Percentiles rank a stretch among this genome's conserved stretches.
phyloP scores from a whole-genome alignment of 1,140 invertebrate genomes.

The Drosophila sturtevanti region DNA sequence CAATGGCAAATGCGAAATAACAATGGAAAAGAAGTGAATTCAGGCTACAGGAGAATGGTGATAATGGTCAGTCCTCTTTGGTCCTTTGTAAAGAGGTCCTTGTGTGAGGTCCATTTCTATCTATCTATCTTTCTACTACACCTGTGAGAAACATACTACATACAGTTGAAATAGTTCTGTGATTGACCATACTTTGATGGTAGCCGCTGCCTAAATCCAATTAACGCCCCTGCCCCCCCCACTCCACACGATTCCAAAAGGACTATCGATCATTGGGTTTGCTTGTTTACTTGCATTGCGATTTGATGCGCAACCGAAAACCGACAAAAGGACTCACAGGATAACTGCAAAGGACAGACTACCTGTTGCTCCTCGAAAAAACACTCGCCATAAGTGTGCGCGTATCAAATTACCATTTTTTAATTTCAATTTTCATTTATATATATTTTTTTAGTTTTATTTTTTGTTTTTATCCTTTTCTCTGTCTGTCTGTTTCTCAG shows the following conservation, averaged over 20 bases:
- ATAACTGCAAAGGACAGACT: slow-evolving; percentile 16
- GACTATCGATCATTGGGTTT: slow-evolving; percentile 42
- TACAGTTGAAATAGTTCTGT: slow-evolving; percentile 8
- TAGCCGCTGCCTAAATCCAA: slow-evolving; percentile 68
- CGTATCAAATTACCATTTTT: slow-evolving; percentile 70
- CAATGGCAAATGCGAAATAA: slow-evolving; percentile 54
- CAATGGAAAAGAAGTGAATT: slow-evolving; percentile 38
- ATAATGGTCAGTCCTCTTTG: slow-evolving; percentile 40
- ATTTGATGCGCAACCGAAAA: slow-evolving; percentile 60
- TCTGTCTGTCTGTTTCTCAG: background rate
- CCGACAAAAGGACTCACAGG: slow-evolving; percentile 26
- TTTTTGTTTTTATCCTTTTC: slow-evolving; percentile 33
- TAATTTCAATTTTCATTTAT: slow-evolving; percentile 1
- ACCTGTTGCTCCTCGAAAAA: slow-evolving; percentile 50
- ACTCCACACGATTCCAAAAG: slow-evolving; percentile 21
- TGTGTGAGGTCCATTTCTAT: slow-evolving; percentile 63
- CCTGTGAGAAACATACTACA: slow-evolving; percentile 10
- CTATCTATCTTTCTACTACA: slow-evolving; percentile 3
- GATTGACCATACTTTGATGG: slow-evolving; percentile 61
- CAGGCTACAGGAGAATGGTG: background rate
- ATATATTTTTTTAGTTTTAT: too few species aligned
- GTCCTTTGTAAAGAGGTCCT: slow-evolving; percentile 29
- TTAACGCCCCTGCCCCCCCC: slow-evolving; percentile 62
- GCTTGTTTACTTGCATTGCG: slow-evolving; percentile 57
- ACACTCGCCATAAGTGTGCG: slow-evolving; percentile 66